A percentile compares a stretch with the other conserved stretches of the same genome.
These are phyloP conservation scores for Cerceris rybyensis DNA, from an alignment of 2,888 invertebrate species.

Conservation along the genomic window DNA sequence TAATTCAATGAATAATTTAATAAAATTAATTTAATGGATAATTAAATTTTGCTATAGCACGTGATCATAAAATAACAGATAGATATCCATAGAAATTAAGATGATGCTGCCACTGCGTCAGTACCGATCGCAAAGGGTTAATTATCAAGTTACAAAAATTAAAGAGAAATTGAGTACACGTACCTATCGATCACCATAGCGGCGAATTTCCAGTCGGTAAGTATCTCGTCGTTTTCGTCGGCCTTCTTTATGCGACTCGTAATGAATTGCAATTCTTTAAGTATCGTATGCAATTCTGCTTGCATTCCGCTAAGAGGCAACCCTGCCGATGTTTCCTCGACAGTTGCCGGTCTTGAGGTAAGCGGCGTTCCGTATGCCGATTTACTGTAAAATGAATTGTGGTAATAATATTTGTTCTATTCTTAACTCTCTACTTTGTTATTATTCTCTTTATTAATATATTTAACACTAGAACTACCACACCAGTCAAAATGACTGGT, in stretches of 20 bases:
- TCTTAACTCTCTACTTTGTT: too few relatives aligned
- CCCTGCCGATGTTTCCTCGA: slow-evolving; percentile 85
- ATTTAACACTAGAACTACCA: too few relatives aligned
- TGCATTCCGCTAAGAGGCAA: slow-evolving; percentile 87
- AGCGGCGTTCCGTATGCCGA: slow-evolving; percentile 78
- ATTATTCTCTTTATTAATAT: too few relatives aligned
- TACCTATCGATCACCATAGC: slow-evolving; percentile 98
- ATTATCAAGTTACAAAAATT: not conserved
- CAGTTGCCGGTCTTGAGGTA: slow-evolving; percentile 87
- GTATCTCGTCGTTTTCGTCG: slow-evolving; percentile 95
- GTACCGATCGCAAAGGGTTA: too few relatives aligned
- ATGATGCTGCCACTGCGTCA: too few relatives aligned
- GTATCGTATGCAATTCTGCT: slow-evolving; percentile 94
- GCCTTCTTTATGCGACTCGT: slow-evolving; percentile 96
- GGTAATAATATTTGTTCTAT: not conserved
- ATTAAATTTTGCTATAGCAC: too few relatives aligned
- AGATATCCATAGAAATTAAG: too few relatives aligned
- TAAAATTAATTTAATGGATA: too few relatives aligned
- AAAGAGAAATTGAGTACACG: not conserved
- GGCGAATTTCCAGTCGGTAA: slow-evolving; percentile 99
- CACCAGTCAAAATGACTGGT: too few relatives aligned
- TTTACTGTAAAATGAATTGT: slow-evolving; percentile 54
- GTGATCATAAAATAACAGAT: too few relatives aligned
- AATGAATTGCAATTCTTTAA: slow-evolving; percentile 96
- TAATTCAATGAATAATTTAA: too few relatives aligned